Evolutionary conservation across 2,113 vertebrate genomes (phyloP).

Genomic region (Equus przewalskii): DNA sequence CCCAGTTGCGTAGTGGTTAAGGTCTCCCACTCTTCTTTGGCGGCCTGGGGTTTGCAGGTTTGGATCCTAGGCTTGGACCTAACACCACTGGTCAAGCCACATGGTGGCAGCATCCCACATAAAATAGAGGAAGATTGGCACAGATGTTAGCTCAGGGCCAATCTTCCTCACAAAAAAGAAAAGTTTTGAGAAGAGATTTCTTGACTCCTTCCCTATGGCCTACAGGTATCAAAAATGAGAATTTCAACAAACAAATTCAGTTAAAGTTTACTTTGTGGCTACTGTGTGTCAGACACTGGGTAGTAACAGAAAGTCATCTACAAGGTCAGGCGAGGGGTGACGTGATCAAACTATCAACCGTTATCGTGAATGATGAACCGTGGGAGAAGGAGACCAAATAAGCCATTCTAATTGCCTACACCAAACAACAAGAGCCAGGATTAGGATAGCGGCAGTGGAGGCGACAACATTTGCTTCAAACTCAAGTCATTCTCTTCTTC

Average conservation of each 20-base stretch:
- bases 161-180: too few relatives aligned
- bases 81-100: too few relatives aligned
- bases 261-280: not conserved
- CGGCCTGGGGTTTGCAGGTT: too few relatives aligned
- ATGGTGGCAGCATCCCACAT: too few relatives aligned
- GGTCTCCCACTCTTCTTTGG: too few relatives aligned
- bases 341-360: not conserved
- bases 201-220: not conserved
- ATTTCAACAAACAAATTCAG: conserved; percentile 59
- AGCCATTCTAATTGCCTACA: not conserved
- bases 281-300: not conserved
- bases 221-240: not conserved
- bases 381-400: not conserved
- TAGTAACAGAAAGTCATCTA: not conserved
- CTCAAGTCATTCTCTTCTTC: not conserved
- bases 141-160: too few relatives aligned
- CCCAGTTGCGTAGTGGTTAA: too few relatives aligned
- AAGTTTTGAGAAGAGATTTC: not conserved
- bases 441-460: not conserved
- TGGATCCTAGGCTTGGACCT: too few relatives aligned
- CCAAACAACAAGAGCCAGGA: not conserved
- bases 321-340: not conserved
- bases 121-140: too few relatives aligned
- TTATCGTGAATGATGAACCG: not conserved
- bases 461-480: conserved; percentile 6